Conservation (phyloP, 2,113 vertebrate genomes). For the Indicator indicator region DNA sequence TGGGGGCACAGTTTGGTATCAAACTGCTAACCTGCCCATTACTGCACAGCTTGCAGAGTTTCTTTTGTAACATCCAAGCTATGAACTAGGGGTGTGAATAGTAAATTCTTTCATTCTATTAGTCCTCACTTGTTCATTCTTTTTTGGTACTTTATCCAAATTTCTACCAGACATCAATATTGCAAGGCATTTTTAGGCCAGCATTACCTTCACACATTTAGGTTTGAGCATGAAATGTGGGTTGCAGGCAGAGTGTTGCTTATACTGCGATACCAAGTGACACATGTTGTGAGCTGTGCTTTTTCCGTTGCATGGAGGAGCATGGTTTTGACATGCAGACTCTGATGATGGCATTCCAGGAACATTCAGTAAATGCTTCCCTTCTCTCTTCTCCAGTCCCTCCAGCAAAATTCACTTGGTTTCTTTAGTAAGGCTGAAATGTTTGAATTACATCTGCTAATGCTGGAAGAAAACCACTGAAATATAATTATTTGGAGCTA, state of each 20-base stretch:
- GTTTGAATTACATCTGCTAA: neutral
- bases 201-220: neutral
- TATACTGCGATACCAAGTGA: neutral
- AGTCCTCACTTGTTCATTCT: neutral
- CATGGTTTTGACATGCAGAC: neutral
- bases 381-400: neutral
- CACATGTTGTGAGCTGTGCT: neutral
- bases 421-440: neutral
- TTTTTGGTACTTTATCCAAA: neutral
- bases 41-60: rapidly evolving
- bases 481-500: neutral
- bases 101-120: neutral
- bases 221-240: neutral
- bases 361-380: neutral
- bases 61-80: neutral
- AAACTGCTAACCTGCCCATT: neutral
- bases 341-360: neutral
- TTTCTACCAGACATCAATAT: neutral
- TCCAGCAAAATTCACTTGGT: neutral
- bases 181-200: neutral
- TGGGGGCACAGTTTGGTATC: neutral
- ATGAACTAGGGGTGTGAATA: neutral
- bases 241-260: neutral
- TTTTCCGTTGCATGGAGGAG: neutral
- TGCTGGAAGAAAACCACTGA: neutral